These are phyloP conservation scores for Ptychoptera contaminata DNA, from an alignment of 2,888 invertebrate genomes.

Conservation along the genomic window DNA sequence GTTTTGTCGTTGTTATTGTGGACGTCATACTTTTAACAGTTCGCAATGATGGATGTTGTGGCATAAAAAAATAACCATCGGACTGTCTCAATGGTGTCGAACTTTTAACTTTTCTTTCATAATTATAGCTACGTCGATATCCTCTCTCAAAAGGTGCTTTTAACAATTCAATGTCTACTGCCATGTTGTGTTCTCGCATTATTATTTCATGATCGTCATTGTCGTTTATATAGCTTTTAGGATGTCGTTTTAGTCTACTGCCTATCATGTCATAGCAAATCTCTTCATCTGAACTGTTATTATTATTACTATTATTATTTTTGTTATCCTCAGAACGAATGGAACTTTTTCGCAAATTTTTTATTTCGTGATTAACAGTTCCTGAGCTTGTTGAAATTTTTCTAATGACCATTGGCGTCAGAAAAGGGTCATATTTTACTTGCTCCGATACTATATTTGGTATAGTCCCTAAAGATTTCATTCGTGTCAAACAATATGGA, in stretches of 20 bases:
- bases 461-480: conserved; percentile 30
- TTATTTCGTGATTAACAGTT: no score
- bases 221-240: not conserved
- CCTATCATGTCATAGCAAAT: not conserved
- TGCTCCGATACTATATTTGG: conserved; percentile 27
- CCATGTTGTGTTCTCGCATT: not conserved
- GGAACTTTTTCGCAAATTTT: no score
- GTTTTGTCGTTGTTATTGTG: no score
- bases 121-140: conserved; percentile 23
- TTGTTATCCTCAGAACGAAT: conserved; percentile 1
- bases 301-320: conserved; percentile 3
- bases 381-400: conserved; percentile 9
- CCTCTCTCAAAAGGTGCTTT: conserved; percentile 23
- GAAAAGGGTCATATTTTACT: conserved; percentile 26
- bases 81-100: conserved; percentile 24
- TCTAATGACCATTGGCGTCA: conserved; percentile 27
- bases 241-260: not conserved
- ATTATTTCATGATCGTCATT: conserved; percentile 6
- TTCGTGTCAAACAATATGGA: conserved; percentile 17
- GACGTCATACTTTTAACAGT: no score
- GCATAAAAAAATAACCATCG: conserved; percentile 17
- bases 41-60: conserved; percentile 1
- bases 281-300: conserved; percentile 1
- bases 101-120: conserved; percentile 13
- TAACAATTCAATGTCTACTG: conserved; percentile 3